Conservation (phyloP, 2,888 invertebrate genomes). For the Cataglyphis cursor region DNA sequence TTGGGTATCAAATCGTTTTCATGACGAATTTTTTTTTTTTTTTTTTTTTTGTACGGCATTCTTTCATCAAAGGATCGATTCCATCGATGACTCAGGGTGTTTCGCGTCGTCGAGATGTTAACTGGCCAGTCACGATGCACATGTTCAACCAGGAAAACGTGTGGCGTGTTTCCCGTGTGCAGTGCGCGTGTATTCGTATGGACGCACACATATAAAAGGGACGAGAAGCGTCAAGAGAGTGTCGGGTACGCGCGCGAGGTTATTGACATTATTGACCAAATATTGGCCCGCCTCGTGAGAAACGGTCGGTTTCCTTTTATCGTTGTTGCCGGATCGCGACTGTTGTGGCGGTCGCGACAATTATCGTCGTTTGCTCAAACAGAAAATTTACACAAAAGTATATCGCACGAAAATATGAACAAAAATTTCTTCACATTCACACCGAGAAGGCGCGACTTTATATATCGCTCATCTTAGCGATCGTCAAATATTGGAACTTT, state of each 20-base stretch:
- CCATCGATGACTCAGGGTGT: conserved; percentile 76
- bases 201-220: conserved; percentile 52
- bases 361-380: conserved; percentile 11
- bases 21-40: conserved; percentile 16
- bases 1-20: conserved; percentile 16
- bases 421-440: no score
- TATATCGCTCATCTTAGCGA: not conserved
- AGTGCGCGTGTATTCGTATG: conserved; percentile 50
- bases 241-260: conserved; percentile 71
- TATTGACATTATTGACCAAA: conserved; percentile 82
- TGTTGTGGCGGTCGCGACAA: not conserved
- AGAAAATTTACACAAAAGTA: not conserved
- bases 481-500: not conserved
- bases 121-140: conserved; percentile 83
- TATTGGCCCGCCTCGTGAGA: conserved; percentile 72
- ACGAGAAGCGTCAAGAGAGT: conserved; percentile 64
- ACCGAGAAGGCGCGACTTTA: not conserved
- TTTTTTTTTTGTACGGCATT: conserved; percentile 19
- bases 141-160: conserved; percentile 78
- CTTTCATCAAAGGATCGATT: conserved; percentile 62
- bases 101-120: conserved; percentile 75
- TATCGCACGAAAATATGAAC: not conserved
- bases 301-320: conserved; percentile 50
- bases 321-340: conserved; percentile 30
- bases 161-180: conserved; percentile 73